Percentiles rank a stretch among this genome's conserved stretches.
Evolutionary conservation across 2,888 invertebrate genomes (phyloP).

Genomic region (Mesorhabditis sp.): DNA sequence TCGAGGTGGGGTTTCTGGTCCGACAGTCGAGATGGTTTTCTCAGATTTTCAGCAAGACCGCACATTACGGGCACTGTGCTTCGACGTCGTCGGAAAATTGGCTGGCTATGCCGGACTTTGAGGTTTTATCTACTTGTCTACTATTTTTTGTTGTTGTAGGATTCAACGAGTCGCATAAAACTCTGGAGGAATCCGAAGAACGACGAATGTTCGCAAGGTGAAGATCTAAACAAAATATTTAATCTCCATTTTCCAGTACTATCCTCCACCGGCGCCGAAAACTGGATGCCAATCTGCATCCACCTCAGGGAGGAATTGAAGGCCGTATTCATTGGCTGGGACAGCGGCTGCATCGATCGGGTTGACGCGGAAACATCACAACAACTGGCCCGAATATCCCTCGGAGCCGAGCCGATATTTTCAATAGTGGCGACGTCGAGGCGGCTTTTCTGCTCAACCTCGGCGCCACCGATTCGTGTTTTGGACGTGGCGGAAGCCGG

Average conservation of each 20-base stretch:
- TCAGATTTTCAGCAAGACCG: background rate
- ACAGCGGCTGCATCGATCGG: background rate
- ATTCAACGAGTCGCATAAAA: background rate
- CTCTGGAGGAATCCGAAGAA: no score
- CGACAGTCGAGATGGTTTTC: no score
- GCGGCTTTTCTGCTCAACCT: background rate
- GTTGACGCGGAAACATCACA: no score
- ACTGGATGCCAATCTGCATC: background rate
- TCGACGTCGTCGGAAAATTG: background rate
- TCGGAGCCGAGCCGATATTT: background rate
- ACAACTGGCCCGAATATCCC: no score
- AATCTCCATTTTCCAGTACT: background rate
- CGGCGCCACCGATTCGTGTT: conserved; percentile 2
- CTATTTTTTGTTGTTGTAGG: background rate
- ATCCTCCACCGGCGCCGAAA: background rate
- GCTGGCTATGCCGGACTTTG: background rate
- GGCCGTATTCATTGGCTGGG: background rate
- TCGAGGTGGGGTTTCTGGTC: background rate
- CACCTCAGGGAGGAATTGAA: background rate
- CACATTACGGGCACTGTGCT: background rate
- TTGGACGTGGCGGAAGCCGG: background rate
- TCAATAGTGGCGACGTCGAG: background rate
- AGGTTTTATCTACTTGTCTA: background rate
- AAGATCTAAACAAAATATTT: background rate
- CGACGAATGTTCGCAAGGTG: no score